Conservation (phyloP, 2,888 invertebrate genomes). For the Acleris cristana region DNA sequence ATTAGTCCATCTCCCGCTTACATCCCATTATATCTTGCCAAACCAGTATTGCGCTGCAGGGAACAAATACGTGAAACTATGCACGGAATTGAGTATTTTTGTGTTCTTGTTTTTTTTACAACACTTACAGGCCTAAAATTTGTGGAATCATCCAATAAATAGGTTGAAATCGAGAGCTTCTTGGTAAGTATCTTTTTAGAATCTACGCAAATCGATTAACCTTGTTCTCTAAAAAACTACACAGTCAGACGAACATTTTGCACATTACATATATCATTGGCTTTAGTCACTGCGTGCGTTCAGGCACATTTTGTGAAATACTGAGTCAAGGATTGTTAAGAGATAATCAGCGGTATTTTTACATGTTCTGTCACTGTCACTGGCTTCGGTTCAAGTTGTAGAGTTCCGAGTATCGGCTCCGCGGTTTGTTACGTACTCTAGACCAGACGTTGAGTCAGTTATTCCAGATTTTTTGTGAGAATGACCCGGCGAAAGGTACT, state of each 20-base stretch:
- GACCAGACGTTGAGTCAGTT: slow-evolving; percentile 50
- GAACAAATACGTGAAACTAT: neutral
- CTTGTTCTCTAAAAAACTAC: slow-evolving; percentile 32
- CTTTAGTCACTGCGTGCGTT: slow-evolving; percentile 30
- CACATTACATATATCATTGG: slow-evolving; percentile 30
- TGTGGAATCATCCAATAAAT: neutral
- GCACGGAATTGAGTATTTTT: too few relatives aligned
- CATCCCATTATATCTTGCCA: slow-evolving; percentile 21
- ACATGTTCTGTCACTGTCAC: slow-evolving; percentile 29
- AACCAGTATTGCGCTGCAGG: slow-evolving; percentile 16
- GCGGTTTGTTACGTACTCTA: slow-evolving; percentile 41
- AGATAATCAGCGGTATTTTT: slow-evolving; percentile 46
- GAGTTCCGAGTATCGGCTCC: slow-evolving; percentile 40
- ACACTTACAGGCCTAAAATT: too few relatives aligned
- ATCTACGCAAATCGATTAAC: slow-evolving; percentile 10
- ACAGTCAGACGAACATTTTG: slow-evolving; percentile 22
- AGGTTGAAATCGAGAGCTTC: slow-evolving; percentile 6
- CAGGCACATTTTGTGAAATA: slow-evolving; percentile 16
- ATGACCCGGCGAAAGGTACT: slow-evolving; percentile 69
- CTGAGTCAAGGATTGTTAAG: slow-evolving; percentile 32
- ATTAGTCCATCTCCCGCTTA: slow-evolving; percentile 20
- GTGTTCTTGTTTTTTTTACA: too few relatives aligned
- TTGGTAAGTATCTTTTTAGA: neutral
- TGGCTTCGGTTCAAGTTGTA: slow-evolving; percentile 24
- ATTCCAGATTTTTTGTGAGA: slow-evolving; percentile 63